phyloP scores from a whole-genome alignment of 2,113 vertebrate species.

The Gnathonemus longibarbis region DNA sequence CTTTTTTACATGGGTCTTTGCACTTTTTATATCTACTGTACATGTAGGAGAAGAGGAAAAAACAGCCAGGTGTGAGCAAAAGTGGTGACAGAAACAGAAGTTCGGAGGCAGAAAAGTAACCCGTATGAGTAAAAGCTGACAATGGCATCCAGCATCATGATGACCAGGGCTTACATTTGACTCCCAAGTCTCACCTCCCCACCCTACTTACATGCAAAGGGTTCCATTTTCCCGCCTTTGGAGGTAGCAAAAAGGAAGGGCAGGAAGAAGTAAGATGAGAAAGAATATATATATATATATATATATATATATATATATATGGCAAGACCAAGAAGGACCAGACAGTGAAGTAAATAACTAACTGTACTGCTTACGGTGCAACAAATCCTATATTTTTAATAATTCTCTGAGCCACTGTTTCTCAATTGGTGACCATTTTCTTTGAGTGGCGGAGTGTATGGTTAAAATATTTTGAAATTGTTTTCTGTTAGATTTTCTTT shows the following conservation, averaged over 20 bases:
- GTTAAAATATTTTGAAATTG: background rate
- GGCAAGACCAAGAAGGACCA: background rate
- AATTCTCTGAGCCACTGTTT: background rate
- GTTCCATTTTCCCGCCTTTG: constrained; percentile 94
- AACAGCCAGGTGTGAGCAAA: background rate
- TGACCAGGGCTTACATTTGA: background rate
- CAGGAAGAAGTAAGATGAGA: constrained; percentile 34
- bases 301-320: background rate
- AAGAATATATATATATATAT: background rate
- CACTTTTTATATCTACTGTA: too few relatives aligned
- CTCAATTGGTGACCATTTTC: background rate
- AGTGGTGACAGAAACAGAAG: background rate
- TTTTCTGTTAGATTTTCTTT: background rate
- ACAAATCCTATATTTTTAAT: background rate
- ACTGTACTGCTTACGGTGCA: background rate
- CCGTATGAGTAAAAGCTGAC: background rate
- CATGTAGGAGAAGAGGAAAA: background rate
- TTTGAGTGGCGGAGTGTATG: background rate
- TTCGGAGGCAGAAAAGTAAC: background rate
- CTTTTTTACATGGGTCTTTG: too few relatives aligned
- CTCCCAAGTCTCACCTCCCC: background rate
- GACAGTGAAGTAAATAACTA: background rate
- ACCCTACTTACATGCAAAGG: constrained; percentile 87
- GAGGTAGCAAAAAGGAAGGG: constrained; percentile 26
- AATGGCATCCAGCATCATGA: background rate